Evolutionary conservation across 2,113 vertebrate species (phyloP).

Genomic region (Sebastes fasciatus): DNA sequence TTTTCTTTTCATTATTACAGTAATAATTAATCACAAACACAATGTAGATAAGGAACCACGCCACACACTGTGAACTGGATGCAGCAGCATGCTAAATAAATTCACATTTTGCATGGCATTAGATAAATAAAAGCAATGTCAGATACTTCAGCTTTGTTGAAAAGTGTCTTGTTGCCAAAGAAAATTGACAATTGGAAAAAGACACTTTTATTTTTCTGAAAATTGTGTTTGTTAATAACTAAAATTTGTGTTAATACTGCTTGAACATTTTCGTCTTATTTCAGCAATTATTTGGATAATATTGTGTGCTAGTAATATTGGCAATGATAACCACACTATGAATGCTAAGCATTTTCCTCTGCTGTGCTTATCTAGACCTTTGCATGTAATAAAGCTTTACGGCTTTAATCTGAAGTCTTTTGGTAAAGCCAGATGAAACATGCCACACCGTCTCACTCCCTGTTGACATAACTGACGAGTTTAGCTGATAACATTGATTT

Average conservation of each 20-base stretch:
- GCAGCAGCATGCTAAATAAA: neutral
- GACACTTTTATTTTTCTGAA: neutral
- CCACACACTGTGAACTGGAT: neutral
- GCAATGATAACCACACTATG: neutral
- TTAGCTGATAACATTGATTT: conserved; percentile 8
- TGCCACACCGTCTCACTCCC: neutral
- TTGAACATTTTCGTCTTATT: neutral
- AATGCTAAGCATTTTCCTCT: neutral
- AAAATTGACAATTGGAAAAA: neutral
- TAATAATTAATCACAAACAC: neutral
- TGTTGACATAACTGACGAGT: conserved; percentile 7
- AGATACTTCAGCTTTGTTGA: neutral
- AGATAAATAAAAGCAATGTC: neutral
- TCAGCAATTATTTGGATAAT: neutral
- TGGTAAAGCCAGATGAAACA: neutral
- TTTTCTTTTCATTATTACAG: neutral
- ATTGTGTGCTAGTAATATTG: neutral
- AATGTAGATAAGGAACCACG: neutral
- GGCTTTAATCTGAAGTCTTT: neutral
- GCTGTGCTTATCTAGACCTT: neutral
- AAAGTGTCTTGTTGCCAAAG: neutral
- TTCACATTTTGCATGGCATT: neutral
- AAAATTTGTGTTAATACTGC: neutral
- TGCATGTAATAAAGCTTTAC: neutral
- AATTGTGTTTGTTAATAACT: neutral